These are phyloP conservation scores for Azorinus chamasolen DNA, from an alignment of 2,888 invertebrate genomes.

Conservation along the genomic window DNA sequence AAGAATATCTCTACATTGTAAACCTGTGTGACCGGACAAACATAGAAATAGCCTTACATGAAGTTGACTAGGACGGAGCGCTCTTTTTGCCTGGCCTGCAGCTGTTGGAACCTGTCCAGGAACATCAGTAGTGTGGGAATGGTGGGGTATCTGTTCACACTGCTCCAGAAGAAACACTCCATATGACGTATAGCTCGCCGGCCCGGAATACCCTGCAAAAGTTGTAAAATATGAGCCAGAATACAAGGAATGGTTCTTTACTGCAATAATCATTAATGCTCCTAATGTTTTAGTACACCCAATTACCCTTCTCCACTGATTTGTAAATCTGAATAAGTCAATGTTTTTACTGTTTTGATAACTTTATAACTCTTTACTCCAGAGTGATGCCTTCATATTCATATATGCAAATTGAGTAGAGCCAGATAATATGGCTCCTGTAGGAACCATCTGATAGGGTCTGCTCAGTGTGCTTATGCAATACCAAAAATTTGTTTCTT, in stretches of 20 bases:
- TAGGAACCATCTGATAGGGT: no score
- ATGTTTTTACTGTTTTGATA: no score
- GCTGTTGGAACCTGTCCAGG: conserved; percentile 53
- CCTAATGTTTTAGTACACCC: neutral
- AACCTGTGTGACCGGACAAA: no score
- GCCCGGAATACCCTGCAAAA: conserved; percentile 43
- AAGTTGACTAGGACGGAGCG: conserved; percentile 57
- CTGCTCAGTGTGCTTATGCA: no score
- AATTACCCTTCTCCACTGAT: neutral
- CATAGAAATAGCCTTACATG: conserved; percentile 36
- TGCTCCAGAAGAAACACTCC: conserved; percentile 53
- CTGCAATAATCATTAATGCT: neutral
- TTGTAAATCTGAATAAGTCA: no score
- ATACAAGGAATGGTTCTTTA: neutral
- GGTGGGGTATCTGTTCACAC: conserved; percentile 22
- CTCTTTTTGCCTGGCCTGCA: conserved; percentile 45
- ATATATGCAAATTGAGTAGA: no score
- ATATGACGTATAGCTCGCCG: conserved; percentile 50
- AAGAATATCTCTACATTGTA: no score
- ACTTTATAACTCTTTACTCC: no score
- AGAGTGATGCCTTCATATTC: no score
- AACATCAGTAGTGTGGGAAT: conserved; percentile 54
- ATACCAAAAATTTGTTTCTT: no score
- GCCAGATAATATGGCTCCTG: no score
- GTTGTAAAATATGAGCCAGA: conserved; percentile 1